Evolutionary conservation across 2,888 invertebrate species (phyloP), one percentile per base, ranked within the genome.

Genomic region (Netelia melanura): DNA sequence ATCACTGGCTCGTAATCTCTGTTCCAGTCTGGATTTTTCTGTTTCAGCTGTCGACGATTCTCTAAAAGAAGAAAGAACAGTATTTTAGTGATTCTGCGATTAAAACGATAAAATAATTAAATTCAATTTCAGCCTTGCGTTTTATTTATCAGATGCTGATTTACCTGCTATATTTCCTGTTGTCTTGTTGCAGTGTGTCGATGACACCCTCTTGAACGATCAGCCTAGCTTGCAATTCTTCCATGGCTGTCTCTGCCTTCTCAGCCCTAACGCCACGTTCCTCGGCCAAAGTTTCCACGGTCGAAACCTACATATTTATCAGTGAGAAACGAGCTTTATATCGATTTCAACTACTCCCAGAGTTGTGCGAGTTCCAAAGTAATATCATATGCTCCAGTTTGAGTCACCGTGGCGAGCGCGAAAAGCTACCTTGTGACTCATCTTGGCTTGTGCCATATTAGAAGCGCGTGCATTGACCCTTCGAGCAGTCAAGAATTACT

Each of bases 341-440:
- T 86, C 67, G 87, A 86, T 87, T 82, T 9, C 70, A 9, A 52
- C 21, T n/a, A 9, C 62, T 30, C 54, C 68, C n/a, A 21, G 10
- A 14, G 62, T 48, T 48, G 14, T 67, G 43, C 48, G 75, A 81
- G 58, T 62, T 82, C 56, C 68, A 84, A 84, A 86, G 86, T 89
- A 89, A 90, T 91, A 90, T 62, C 17, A 58, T 38, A 72, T 43
- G 54, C 86, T 88, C 83, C 88, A 88, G 89, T 90, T 92, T 92
- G 92, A 92, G 92, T 92, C 92, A 92, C 81, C 88, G 78, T 83
- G 72, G 86, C 54, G 71, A 44, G 64, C 17, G 64, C 83, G 52
- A 85, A 62, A 86, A 82, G 82, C 72, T 83, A 70, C 71, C 78
- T 62, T 76, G 87, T 91, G 91, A 91, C 87, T 91, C 91, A 91